phyloP scores from a whole-genome alignment of 1,140 invertebrate species.

The Microplitis demolitor region DNA sequence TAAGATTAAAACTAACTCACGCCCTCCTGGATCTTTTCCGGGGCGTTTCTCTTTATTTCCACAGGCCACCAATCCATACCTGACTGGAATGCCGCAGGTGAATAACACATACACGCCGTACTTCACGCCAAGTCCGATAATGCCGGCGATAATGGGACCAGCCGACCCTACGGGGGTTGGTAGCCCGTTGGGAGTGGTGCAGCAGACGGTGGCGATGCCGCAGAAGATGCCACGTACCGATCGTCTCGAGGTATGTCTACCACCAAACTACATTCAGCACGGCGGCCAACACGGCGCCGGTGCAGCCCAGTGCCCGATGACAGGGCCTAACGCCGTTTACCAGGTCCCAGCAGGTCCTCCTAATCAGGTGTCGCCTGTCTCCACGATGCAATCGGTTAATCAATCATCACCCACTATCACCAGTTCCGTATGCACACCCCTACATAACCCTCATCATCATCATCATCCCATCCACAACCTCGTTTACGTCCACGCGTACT shows the following conservation, averaged over 20 bases:
- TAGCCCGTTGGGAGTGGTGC: slow-evolving; percentile 77
- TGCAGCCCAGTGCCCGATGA: slow-evolving; percentile 55
- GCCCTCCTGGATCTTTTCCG: slow-evolving; percentile 46
- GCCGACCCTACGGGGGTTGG: slow-evolving; percentile 75
- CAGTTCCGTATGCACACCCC: slow-evolving; percentile 52
- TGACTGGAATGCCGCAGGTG: slow-evolving; percentile 83
- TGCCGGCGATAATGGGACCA: slow-evolving; percentile 80
- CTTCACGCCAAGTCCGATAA: slow-evolving; percentile 83
- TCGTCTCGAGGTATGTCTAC: slow-evolving; percentile 88
- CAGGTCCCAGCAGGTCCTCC: slow-evolving; percentile 58
- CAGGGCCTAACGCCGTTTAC: slow-evolving; percentile 53
- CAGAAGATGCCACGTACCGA: slow-evolving; percentile 94
- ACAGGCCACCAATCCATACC: slow-evolving; percentile 87
- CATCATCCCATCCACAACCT: slow-evolving; percentile 58
- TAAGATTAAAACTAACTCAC: neutral
- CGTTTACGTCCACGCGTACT: slow-evolving; percentile 61
- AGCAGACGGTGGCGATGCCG: slow-evolving; percentile 81
- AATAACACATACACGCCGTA: slow-evolving; percentile 87
- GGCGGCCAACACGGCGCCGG: slow-evolving; percentile 54
- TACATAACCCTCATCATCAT: slow-evolving; percentile 52
- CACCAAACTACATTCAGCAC: slow-evolving; percentile 62
- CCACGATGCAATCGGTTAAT: slow-evolving; percentile 61
- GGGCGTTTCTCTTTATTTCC: slow-evolving; percentile 48
- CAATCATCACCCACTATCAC: slow-evolving; percentile 52
- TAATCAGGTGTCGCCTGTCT: slow-evolving; percentile 60